phyloP scores from a whole-genome alignment of 2,888 invertebrate species.

The Ochropleura plecta region DNA sequence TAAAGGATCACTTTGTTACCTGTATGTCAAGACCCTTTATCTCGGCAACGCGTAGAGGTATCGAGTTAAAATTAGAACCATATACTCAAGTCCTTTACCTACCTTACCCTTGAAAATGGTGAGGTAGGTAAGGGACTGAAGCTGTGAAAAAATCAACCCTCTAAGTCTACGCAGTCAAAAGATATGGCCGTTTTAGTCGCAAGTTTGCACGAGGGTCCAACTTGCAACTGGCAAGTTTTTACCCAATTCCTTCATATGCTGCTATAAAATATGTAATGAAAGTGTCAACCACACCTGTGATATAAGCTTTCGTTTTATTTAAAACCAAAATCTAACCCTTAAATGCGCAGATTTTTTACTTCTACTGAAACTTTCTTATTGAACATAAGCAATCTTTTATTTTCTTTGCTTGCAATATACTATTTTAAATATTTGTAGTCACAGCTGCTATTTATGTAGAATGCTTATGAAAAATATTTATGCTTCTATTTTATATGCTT shows the following conservation, averaged over 20 bases:
- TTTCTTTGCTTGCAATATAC: slow-evolving; percentile 6
- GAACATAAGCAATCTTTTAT: slow-evolving; percentile 5
- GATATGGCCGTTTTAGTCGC: no score
- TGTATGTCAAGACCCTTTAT: no score
- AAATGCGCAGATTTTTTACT: slow-evolving; percentile 1
- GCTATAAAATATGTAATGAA: slow-evolving; percentile 11
- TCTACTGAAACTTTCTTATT: background rate
- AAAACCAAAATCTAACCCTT: background rate
- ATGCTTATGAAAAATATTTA: background rate
- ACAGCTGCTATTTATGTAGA: slow-evolving; percentile 24
- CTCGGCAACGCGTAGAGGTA: no score
- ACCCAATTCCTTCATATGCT: background rate
- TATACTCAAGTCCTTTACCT: no score
- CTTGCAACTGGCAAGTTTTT: no score
- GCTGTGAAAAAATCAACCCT: no score
- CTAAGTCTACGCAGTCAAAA: no score
- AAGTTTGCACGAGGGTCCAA: no score
- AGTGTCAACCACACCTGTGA: slow-evolving; percentile 18
- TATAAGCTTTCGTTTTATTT: slow-evolving; percentile 9
- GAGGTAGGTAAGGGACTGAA: no score
- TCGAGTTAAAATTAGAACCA: no score
- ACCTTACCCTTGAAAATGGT: no score
- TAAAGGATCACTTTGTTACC: no score
- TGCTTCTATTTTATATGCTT: slow-evolving; percentile 26
- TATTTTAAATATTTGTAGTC: slow-evolving; percentile 18